phyloP scores from a whole-genome alignment of 1,140 invertebrate species.

The Brachionus manjavacas region DNA sequence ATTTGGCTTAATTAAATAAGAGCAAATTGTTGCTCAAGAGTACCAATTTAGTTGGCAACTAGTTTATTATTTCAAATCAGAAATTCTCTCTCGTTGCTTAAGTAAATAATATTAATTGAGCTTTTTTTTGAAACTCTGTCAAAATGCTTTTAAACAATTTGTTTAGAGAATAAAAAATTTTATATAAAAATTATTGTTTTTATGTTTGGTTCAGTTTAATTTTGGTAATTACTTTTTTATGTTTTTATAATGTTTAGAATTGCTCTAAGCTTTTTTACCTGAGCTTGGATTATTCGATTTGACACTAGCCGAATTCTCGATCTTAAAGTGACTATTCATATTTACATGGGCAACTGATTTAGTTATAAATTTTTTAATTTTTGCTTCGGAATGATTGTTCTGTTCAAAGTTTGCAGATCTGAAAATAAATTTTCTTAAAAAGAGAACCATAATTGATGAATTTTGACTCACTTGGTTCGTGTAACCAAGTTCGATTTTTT shows the following conservation, averaged over 20 bases:
- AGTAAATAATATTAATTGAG: neutral
- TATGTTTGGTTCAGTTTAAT: neutral
- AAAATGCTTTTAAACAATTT: neutral
- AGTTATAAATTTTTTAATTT: neutral
- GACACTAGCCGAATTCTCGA: neutral
- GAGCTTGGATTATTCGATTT: neutral
- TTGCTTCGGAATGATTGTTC: neutral
- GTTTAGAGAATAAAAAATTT: neutral
- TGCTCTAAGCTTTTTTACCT: neutral
- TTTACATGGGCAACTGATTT: neutral
- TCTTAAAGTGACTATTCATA: neutral
- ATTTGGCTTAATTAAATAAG: slow-evolving; percentile 19
- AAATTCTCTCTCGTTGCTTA: neutral
- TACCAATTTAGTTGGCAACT: neutral
- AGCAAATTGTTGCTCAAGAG: neutral
- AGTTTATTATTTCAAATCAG: neutral
- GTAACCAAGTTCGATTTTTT: neutral
- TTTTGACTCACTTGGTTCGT: neutral
- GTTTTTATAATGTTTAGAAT: neutral
- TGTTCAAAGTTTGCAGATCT: neutral
- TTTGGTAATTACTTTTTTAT: neutral
- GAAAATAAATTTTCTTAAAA: neutral
- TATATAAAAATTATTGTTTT: neutral
- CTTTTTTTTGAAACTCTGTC: neutral
- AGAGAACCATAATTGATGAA: neutral